Percentiles rank a stretch among this genome's conserved stretches.
These are phyloP conservation scores for Drosophila trapezifrons DNA, from an alignment of 1,140 invertebrate genomes.

Conservation along the genomic window DNA sequence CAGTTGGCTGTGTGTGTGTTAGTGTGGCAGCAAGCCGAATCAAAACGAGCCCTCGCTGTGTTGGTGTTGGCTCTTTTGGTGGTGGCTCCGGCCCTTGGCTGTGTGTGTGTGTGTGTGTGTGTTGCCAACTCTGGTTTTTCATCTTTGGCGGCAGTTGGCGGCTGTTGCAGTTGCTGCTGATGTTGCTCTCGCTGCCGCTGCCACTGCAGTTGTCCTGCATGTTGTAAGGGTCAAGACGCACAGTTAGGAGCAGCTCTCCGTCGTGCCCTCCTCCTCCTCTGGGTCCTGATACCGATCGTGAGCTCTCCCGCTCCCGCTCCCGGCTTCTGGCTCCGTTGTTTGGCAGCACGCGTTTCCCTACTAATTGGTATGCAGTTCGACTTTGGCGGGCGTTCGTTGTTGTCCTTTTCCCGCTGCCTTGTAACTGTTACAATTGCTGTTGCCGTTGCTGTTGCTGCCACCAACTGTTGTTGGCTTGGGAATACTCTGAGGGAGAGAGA, in stretches of 20 bases:
- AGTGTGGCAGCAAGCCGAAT: conserved; percentile 68
- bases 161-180: conserved; percentile 55
- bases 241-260: conserved; percentile 58
- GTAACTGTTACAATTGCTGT: conserved; percentile 68
- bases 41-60: conserved; percentile 68
- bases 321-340: conserved; percentile 54
- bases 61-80: conserved; percentile 36
- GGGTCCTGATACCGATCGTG: conserved; percentile 66
- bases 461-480: conserved; percentile 51
- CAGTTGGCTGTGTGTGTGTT: conserved; percentile 20
- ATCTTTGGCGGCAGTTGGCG: conserved; percentile 81
- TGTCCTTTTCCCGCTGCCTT: conserved; percentile 53
- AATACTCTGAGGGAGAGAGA: neutral
- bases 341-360: conserved; percentile 79
- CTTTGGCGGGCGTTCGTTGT: conserved; percentile 74
- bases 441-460: conserved; percentile 36
- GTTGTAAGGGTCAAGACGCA: conserved; percentile 79
- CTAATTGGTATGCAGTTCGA: conserved; percentile 81
- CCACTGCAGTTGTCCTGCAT: conserved; percentile 60
- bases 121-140: conserved; percentile 81
- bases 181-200: conserved; percentile 24
- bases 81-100: conserved; percentile 28
- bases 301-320: conserved; percentile 31
- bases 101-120: conserved; percentile 33
- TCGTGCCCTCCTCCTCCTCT: conserved; percentile 18